Evolutionary conservation across 2,888 invertebrate genomes (phyloP), one percentile per base, ranked within the genome.

Genomic region (Lacanobia wlatinum): DNA sequence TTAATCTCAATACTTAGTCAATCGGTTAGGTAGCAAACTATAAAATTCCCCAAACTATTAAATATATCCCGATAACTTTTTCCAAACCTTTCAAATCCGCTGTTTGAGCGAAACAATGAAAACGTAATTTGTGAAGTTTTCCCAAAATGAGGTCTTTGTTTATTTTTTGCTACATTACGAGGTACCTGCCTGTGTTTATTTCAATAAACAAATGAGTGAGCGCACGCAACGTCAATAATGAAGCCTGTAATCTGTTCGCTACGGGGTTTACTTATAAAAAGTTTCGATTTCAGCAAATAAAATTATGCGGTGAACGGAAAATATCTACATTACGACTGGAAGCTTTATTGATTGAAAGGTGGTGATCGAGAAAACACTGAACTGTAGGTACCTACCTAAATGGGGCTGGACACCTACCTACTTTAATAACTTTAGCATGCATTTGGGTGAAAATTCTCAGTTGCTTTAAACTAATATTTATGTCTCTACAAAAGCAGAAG

Each of bases 201-300:
- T 91, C 87, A 88, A 86, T 89, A 86, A 87, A 89, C 80, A 87
- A 89, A 89, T 89, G 88, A 88, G 84, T 65, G 70, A 76, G 69
- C 85, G 81, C 92, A 92, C 92, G 92, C 92, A 85, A 91, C 70
- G 80, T 75, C 85, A 84, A 82, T 86, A 86, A 87, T 88, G 88
- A 89, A 84, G 66, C 46, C 79, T 66, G 76, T 87, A 88, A 87
- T 89, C 78, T 73, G 81, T 78, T 84, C 73, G 76, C 77, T 83
- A 69, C 76, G 78, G 70, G 59, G 66, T 76, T 73, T 83, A 67
- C 59, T 72, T 72, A 60, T 71, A 63, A 76, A 84, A 81, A 78
- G 34, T 79, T 84, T 73, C 63, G 68, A 70, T 67, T 78, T 55
- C 43, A 50, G 65, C 40, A 55, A 76, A 83, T 80, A 70, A 74